Evolutionary conservation across 2,888 invertebrate genomes (phyloP).

Genomic region (Geophilus truncorum): DNA sequence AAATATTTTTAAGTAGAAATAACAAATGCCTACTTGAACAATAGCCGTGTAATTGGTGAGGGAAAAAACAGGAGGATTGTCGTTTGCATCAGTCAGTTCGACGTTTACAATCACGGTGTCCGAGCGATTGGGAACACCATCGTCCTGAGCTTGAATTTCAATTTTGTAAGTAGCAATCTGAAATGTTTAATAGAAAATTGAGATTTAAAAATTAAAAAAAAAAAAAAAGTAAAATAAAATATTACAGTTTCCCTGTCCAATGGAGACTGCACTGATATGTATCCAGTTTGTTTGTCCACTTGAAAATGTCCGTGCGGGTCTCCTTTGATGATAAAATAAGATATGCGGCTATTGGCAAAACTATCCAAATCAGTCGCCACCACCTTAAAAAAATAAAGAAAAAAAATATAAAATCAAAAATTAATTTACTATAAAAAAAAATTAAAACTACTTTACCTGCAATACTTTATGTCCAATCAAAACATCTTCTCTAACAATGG

Average conservation of each 20-base stretch:
- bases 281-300: slow-evolving; percentile 70
- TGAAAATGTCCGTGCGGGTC: slow-evolving; percentile 71
- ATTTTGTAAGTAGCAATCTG: slow-evolving; percentile 63
- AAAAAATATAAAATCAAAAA: slow-evolving; percentile 38
- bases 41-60: slow-evolving; percentile 72
- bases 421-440: slow-evolving; percentile 38
- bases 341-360: slow-evolving; percentile 69
- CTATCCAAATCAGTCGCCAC: slow-evolving; percentile 80
- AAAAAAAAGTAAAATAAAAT: not conserved
- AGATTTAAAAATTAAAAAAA: slow-evolving; percentile 42
- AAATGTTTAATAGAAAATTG: not conserved
- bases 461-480: slow-evolving; percentile 60
- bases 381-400: slow-evolving; percentile 51
- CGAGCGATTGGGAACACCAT: slow-evolving; percentile 70
- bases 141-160: slow-evolving; percentile 75
- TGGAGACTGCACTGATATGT: slow-evolving; percentile 63
- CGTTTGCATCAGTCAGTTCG: slow-evolving; percentile 82
- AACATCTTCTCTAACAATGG: slow-evolving; percentile 73
- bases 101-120: slow-evolving; percentile 68
- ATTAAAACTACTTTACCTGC: slow-evolving; percentile 55
- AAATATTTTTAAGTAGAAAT: too few species aligned
- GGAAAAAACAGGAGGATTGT: slow-evolving; percentile 81
- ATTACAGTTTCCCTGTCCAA: slow-evolving; percentile 76
- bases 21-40: slow-evolving; percentile 61
- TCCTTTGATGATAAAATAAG: slow-evolving; percentile 70